These are phyloP conservation scores for Chanos chanos DNA, from an alignment of 2,797 vertebrate species.

Conservation along the genomic window DNA sequence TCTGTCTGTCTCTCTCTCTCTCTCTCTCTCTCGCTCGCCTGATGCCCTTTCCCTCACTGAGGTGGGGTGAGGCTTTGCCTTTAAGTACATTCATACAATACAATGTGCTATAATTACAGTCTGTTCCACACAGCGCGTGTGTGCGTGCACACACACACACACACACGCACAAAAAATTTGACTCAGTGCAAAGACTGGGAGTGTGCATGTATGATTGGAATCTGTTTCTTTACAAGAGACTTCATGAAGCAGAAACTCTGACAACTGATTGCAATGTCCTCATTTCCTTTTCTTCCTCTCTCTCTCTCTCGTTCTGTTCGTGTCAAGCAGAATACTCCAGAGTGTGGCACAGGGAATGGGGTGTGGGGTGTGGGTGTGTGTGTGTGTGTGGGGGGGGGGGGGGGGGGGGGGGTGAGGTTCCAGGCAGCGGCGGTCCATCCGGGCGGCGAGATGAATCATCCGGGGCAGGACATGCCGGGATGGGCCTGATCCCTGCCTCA, in stretches of 20 bases:
- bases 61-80: constrained; percentile 9
- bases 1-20: constrained; percentile 12
- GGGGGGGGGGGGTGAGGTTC: constrained; percentile 62
- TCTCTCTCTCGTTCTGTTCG: no score
- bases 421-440: constrained; percentile 60
- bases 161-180: no score
- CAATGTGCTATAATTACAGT: no score
- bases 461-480: constrained; percentile 61
- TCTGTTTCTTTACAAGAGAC: no score
- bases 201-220: no score
- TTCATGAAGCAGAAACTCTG: no score
- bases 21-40: constrained; percentile 33
- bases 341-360: constrained; percentile 59
- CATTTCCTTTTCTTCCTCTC: no score
- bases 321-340: constrained; percentile 14
- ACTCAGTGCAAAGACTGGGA: no score
- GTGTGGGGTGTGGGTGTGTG: constrained; percentile 62
- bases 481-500: constrained; percentile 67
- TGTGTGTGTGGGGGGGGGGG: constrained; percentile 59
- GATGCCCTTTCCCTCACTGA: constrained; percentile 11
- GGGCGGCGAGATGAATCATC: constrained; percentile 70
- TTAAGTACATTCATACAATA: no score
- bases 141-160: no score
- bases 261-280: no score
- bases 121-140: no score